Base-by-base conservation (phyloP, 2,113 vertebrate species). In the Thinocorus orbignyianus region DNA sequence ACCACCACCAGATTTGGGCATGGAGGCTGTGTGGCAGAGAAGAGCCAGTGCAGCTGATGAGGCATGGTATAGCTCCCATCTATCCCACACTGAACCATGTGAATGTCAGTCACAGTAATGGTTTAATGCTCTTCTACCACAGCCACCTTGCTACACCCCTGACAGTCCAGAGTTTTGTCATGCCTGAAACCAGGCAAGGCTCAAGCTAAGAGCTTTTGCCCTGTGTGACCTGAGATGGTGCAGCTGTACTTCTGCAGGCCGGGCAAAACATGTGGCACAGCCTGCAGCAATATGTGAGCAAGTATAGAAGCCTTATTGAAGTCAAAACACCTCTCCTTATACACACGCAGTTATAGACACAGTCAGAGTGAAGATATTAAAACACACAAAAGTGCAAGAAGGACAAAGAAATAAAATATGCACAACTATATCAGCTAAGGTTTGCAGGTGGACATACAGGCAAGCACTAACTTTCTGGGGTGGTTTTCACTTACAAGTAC, bases 21-120 rank as follows among this genome's bases (percentile, higher is more conserved):
- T 2, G 13, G 8, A 61, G 61, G 20, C 17, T 13, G 19, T 0
- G 0, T 11, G 18, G 11, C 39, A n/a, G 30, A 16, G 15, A 84
- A 37, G 16, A 46, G 68, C 17, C 0, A 0, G 37, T 1, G 0
- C 17, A 54, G 39, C 11, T 18, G 28, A 44, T 0, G 0, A 28
- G 28, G 33, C 1, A 1, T 13, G 48, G 25, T n/a, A 51, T 25
- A 48, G n/a, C 20, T 78, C 46, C n/a, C 19, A 28, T n/a, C 3
- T 7, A 71, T 28, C 41, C 37, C 46, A 23, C 24, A 6, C 3
- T 3, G 49, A 72, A 61, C n/a, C 11, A 12, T 0, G 4, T 15
- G 58, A 66, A 41, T 61, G 46, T 0, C 0, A 66, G 79, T 14
- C 4, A 0, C 1, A 0, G 10, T 4, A 51, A 60, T 14, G 11